A percentile compares a stretch with the other conserved stretches of the same genome.
phyloP scores from a whole-genome alignment of 2,113 vertebrate species.

The Lophochroa leadbeateri region DNA sequence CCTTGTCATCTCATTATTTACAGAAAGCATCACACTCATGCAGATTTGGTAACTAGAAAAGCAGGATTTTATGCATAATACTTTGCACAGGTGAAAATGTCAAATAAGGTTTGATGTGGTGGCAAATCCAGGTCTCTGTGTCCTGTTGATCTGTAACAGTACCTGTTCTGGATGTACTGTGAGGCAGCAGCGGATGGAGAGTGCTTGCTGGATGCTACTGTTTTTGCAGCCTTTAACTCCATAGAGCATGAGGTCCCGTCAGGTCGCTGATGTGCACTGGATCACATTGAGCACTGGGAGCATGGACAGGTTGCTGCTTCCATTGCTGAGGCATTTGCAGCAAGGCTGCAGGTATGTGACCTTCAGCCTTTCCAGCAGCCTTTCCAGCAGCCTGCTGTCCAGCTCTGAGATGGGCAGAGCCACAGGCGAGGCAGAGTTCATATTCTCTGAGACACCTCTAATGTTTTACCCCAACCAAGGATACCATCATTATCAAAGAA shows the following conservation, averaged over 20 bases:
- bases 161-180: background rate
- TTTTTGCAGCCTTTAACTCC: background rate
- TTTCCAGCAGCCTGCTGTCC: background rate
- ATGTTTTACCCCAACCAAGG: background rate
- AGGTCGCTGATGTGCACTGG: background rate
- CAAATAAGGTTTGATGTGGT: background rate
- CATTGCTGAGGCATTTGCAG: background rate
- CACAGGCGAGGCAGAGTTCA: background rate
- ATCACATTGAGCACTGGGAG: fast-evolving
- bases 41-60: background rate
- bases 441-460: background rate
- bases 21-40: background rate
- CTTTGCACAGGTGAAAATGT: background rate
- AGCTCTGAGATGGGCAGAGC: background rate
- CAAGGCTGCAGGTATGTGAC: background rate
- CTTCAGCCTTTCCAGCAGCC: background rate
- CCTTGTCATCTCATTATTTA: background rate
- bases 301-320: background rate
- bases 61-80: background rate
- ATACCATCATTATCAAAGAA: background rate
- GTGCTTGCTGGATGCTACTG: background rate
- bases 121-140: background rate
- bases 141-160: background rate
- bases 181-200: background rate
- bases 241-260: background rate